Base-by-base conservation (phyloP, 2,888 invertebrate genomes). In the Cremastinae sp. region DNA sequence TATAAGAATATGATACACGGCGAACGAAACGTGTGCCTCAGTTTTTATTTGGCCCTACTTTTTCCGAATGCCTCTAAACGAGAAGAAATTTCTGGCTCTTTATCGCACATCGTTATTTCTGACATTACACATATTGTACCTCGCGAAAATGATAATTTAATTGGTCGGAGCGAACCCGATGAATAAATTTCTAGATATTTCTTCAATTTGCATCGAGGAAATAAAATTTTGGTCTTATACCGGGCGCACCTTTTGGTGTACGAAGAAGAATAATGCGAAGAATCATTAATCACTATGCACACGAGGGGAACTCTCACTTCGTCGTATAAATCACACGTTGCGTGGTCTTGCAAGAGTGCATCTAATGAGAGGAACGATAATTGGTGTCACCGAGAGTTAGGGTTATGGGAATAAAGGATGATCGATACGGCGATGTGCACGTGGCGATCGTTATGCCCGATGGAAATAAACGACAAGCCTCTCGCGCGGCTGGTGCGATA, bases 391-490 rank as follows among this genome's bases (percentile, higher is more conserved):
- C 36, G 20, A 18, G 49, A 73, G 45, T 53, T 43, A 61, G 12
- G 16, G 54, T 61, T 36, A 51, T 22, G 49, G 38, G 59, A 54
- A 59, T 45, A 36, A 10, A 34, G 59, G 54, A 49, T 66, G 61
- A 74, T 59, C 53, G 65, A 74, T 62, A 12, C 51, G 8, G 16
- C 36, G 1, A 18, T 16, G 16, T 20, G 38, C 28, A 14, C 10
- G 38, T 10, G 28, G 49, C 36, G 16, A 18, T 51, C 18, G 45
- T n/a, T 20, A 16, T 66, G n/a, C 5, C 4, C 22, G 45, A 61
- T 49, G 45, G 18, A 12, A 70, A 70, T 34, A 51, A 62, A 49
- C 41, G 36, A 43, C 14, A 9, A 47, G 51, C 20, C 12, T 34
- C 14, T 61, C 10, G 0, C 12, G 49, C 1, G 51, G 43, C 5